phyloP scores from a whole-genome alignment of 2,113 vertebrate species.

The Peromyscus californicus region DNA sequence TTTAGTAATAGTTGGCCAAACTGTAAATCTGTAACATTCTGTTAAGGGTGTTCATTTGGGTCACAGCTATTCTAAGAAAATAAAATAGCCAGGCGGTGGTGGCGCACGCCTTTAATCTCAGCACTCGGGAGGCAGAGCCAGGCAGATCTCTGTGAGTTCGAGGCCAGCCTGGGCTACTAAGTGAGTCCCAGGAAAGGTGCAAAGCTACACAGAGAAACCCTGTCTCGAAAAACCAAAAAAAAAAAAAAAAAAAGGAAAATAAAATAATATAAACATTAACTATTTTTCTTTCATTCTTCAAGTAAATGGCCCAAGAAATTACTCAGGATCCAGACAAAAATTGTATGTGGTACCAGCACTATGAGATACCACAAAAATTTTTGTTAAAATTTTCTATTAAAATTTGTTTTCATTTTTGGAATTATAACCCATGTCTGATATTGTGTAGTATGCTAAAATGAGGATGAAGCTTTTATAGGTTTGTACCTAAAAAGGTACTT shows the following conservation, averaged over 20 bases:
- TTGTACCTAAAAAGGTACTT: neutral
- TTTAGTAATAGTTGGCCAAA: neutral
- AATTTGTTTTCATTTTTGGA: constrained; percentile 44
- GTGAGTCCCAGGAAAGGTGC: no score
- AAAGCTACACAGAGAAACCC: no score
- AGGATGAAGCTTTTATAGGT: constrained; percentile 24
- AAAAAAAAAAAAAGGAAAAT: no score
- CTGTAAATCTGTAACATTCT: constrained; percentile 32
- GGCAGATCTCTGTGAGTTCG: no score
- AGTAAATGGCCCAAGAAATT: constrained; percentile 19
- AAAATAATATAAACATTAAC: constrained; percentile 1
- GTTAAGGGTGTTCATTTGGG: constrained; percentile 23
- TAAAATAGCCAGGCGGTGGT: no score
- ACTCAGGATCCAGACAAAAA: neutral
- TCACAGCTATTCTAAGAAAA: neutral
- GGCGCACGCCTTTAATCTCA: no score
- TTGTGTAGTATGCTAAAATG: neutral
- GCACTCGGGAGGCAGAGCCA: no score
- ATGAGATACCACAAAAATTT: constrained; percentile 8
- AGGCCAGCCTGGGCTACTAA: no score
- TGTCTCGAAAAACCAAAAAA: no score
- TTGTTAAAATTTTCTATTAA: neutral
- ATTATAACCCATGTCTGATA: constrained; percentile 18
- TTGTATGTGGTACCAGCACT: neutral
- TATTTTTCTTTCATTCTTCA: constrained; percentile 41